These are phyloP conservation scores for Menidia beryllina DNA, from an alignment of 2,113 vertebrate genomes.

Conservation along the genomic window DNA sequence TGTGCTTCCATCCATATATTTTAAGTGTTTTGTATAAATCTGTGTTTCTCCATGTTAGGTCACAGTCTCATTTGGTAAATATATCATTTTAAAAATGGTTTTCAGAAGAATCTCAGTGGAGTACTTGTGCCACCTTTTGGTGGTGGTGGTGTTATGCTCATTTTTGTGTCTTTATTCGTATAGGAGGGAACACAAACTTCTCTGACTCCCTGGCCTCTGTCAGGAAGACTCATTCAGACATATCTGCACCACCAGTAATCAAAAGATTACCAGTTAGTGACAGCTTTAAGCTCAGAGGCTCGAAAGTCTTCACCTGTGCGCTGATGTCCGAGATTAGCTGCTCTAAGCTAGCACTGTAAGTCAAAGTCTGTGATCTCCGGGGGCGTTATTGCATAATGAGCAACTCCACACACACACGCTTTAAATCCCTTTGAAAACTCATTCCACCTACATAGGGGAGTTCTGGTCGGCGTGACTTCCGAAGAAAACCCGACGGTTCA, in stretches of 20 bases:
- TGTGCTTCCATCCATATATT: no score
- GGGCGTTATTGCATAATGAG: constrained; percentile 37
- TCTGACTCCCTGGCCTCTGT: neutral
- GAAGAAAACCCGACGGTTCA: constrained; percentile 29
- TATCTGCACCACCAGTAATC: neutral
- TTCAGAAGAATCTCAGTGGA: no score
- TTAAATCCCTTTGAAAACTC: constrained; percentile 36
- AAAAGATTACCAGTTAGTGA: constrained; percentile 16
- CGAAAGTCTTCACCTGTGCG: neutral
- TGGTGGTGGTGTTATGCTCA: neutral
- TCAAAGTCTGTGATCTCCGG: constrained; percentile 34
- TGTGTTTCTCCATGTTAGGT: neutral
- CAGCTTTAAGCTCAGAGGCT: constrained; percentile 5
- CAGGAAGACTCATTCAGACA: neutral
- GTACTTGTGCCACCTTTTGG: neutral
- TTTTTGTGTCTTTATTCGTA: neutral
- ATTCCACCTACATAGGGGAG: constrained; percentile 19
- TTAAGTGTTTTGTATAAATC: neutral
- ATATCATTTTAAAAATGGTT: neutral
- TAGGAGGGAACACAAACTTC: neutral
- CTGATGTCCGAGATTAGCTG: constrained; percentile 14
- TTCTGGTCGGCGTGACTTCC: neutral
- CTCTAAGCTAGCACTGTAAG: constrained; percentile 25
- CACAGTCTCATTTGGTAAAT: neutral
- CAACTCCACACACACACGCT: constrained; percentile 7